These are phyloP conservation scores for Luscinia luscinia DNA, from an alignment of 2,797 vertebrate genomes.

Conservation along the genomic window DNA sequence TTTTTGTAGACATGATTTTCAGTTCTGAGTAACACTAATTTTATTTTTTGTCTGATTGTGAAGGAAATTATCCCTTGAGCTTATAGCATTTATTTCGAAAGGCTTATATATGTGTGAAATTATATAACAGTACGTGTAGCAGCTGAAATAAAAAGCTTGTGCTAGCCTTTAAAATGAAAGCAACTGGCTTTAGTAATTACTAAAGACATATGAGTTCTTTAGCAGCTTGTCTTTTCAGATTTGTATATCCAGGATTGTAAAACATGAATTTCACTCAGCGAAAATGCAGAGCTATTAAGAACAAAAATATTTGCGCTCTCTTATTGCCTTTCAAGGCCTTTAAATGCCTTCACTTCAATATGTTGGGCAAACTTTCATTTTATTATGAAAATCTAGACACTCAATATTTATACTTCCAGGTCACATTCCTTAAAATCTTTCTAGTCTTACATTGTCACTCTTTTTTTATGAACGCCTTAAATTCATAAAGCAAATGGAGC, in stretches of 20 bases:
- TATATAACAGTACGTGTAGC: constrained; percentile 27
- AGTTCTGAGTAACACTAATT: constrained; percentile 23
- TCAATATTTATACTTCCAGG: neutral
- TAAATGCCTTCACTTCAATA: neutral
- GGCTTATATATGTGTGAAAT: constrained; percentile 37
- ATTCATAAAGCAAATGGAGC: neutral
- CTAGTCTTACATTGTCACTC: neutral
- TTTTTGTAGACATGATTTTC: constrained; percentile 55
- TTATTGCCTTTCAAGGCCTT: neutral
- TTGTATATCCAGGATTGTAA: neutral
- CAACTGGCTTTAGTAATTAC: neutral
- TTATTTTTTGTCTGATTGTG: constrained; percentile 43
- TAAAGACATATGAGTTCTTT: neutral
- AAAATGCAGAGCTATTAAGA: neutral
- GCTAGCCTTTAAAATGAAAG: constrained; percentile 12
- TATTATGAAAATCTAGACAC: neutral
- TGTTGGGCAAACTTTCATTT: neutral
- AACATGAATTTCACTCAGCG: neutral
- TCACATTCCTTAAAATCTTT: neutral
- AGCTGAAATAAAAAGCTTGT: constrained; percentile 57
- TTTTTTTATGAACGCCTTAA: neutral
- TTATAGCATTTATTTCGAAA: constrained; percentile 57
- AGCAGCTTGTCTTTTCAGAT: neutral
- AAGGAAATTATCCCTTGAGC: constrained; percentile 49
- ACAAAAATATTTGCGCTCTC: neutral